These are phyloP conservation scores for Choristoneura fumiferana DNA, from an alignment of 1,140 invertebrate genomes.

Conservation along the genomic window DNA sequence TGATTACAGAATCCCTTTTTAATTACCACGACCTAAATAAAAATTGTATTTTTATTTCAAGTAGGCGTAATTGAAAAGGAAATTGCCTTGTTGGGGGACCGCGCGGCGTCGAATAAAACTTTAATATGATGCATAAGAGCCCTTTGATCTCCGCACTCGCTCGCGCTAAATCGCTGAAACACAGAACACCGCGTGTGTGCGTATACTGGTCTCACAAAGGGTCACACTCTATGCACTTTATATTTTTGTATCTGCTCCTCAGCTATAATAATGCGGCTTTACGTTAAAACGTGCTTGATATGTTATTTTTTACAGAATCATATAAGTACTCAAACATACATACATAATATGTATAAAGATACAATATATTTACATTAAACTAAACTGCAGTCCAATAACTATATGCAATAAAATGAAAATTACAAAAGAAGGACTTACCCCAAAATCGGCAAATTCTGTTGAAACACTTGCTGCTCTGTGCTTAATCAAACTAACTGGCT, in stretches of 20 bases:
- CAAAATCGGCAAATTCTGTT: too few relatives aligned
- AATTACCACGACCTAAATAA: conserved; percentile 75
- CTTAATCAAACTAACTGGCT: conserved; percentile 23
- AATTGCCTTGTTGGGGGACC: conserved; percentile 63
- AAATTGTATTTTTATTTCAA: conserved; percentile 78
- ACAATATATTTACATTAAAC: too few relatives aligned
- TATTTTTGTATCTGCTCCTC: background rate
- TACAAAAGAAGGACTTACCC: too few relatives aligned
- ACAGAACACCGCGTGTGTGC: conserved; percentile 26
- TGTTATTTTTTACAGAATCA: too few relatives aligned
- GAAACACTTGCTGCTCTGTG: too few relatives aligned
- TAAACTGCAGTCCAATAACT: too few relatives aligned
- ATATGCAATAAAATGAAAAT: too few relatives aligned
- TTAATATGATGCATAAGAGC: conserved; percentile 74
- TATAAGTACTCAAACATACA: conserved; percentile 15
- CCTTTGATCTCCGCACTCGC: conserved; percentile 73
- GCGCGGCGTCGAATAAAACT: conserved; percentile 69
- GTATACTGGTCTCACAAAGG: background rate
- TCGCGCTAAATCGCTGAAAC: conserved; percentile 62
- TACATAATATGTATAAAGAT: too few relatives aligned
- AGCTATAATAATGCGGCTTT: conserved; percentile 1
- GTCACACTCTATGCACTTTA: background rate
- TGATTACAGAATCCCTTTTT: conserved; percentile 77
- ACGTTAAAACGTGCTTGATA: conserved; percentile 24
- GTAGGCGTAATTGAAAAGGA: conserved; percentile 77